These are phyloP conservation scores for Coelopa pilipes DNA, from an alignment of 2,888 invertebrate genomes.

Conservation along the genomic window DNA sequence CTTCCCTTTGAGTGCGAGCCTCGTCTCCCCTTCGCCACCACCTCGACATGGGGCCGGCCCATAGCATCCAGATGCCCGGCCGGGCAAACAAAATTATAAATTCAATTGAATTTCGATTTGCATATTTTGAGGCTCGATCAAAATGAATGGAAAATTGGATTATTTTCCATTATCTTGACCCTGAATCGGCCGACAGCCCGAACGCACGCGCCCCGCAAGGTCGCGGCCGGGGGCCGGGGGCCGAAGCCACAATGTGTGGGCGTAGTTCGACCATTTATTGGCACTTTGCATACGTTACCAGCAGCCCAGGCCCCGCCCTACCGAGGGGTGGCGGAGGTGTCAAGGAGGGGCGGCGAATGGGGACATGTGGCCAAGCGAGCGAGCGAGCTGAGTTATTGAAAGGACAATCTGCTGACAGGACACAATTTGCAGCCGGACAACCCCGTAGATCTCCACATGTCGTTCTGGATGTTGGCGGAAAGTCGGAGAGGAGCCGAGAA, in stretches of 20 bases:
- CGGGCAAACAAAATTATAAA: neutral
- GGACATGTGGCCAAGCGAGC: neutral
- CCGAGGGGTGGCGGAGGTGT: too few relatives aligned
- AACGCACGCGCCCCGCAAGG: neutral
- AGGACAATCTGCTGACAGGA: neutral
- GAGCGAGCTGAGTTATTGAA: neutral
- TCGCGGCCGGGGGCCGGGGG: too few relatives aligned
- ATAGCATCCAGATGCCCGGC: neutral
- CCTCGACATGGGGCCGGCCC: too few relatives aligned
- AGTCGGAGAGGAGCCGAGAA: neutral
- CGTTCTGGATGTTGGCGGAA: neutral
- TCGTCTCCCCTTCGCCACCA: too few relatives aligned
- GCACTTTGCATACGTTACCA: constrained; percentile 19
- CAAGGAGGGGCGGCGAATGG: too few relatives aligned
- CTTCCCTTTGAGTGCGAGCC: too few relatives aligned
- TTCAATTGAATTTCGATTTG: constrained; percentile 19
- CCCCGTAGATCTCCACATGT: neutral
- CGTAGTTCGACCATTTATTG: constrained; percentile 16
- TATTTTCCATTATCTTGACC: constrained; percentile 18
- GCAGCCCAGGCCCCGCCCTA: too few relatives aligned
- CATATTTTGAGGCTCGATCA: constrained; percentile 17
- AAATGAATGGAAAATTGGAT: constrained; percentile 18
- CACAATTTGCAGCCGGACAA: neutral
- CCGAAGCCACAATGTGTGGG: neutral
- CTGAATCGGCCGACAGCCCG: neutral